A percentile compares a stretch with the other conserved stretches of the same genome.
These are phyloP conservation scores for Pluvianellus socialis DNA, from an alignment of 2,113 vertebrate species.

Conservation along the genomic window DNA sequence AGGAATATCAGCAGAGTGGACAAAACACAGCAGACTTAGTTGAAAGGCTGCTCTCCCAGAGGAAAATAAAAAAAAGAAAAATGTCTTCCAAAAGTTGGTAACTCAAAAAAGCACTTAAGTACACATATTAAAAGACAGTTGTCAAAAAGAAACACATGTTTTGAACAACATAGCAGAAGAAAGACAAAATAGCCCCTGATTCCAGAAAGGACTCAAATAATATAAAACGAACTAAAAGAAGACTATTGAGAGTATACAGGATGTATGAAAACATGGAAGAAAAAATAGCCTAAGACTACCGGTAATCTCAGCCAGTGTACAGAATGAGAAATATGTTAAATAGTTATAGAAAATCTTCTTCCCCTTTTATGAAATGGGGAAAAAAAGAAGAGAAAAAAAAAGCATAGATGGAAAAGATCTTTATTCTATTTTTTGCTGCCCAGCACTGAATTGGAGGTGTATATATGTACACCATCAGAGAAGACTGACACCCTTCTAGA, in stretches of 20 bases:
- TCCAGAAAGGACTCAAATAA: neutral
- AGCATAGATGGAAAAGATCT: neutral
- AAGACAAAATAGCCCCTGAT: neutral
- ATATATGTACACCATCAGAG: neutral
- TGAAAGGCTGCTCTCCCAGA: too few species aligned
- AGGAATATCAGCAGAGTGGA: too few species aligned
- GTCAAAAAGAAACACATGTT: neutral
- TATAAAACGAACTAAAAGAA: neutral
- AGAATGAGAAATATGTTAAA: neutral
- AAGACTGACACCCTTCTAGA: neutral
- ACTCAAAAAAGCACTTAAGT: neutral
- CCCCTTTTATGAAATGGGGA: rapidly evolving
- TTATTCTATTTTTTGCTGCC: neutral
- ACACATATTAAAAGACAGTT: neutral
- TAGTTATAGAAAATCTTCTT: neutral
- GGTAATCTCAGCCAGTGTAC: neutral
- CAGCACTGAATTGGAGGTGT: neutral
- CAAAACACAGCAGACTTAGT: too few species aligned
- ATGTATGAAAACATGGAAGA: neutral
- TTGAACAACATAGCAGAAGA: neutral
- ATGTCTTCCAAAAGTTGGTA: neutral
- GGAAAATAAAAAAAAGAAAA: neutral
- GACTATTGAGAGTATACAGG: neutral
- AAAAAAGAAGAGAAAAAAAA: neutral
- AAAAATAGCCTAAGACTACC: neutral